Conservation (phyloP, 2,888 invertebrate genomes). For the Romanomermis culicivorax region DNA sequence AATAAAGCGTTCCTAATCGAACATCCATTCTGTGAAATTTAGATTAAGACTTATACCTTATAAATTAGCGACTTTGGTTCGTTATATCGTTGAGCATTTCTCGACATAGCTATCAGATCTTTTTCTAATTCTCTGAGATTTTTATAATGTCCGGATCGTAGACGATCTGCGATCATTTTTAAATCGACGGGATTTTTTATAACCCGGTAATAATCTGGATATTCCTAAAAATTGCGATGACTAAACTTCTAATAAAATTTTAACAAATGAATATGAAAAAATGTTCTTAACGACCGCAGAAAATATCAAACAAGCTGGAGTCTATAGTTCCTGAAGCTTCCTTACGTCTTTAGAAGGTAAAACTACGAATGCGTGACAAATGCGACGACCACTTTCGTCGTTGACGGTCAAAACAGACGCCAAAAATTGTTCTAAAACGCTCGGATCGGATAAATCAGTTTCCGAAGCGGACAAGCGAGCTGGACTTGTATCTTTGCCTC, state of each 20-base stretch:
- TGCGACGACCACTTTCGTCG: conserved; percentile 51
- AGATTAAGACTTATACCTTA: conserved; percentile 35
- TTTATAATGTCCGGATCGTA: conserved; percentile 45
- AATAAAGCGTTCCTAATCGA: no score
- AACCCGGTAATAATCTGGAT: conserved; percentile 82
- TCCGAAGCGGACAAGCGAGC: conserved; percentile 11
- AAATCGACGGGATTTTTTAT: conserved; percentile 84
- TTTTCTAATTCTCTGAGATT: conserved; percentile 60
- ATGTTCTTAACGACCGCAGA: background rate
- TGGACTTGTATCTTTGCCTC: conserved; percentile 9
- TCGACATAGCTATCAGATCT: conserved; percentile 68
- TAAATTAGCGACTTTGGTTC: conserved; percentile 89
- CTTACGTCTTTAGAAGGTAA: conserved; percentile 61
- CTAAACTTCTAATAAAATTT: background rate
- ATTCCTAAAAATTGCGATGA: conserved; percentile 37
- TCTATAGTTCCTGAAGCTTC: background rate
- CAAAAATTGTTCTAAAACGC: conserved; percentile 65
- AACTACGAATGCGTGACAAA: conserved; percentile 68
- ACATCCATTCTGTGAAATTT: no score
- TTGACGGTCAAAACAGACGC: conserved; percentile 65
- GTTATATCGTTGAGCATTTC: conserved; percentile 84
- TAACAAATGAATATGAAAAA: conserved; percentile 1
- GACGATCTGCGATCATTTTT: conserved; percentile 69
- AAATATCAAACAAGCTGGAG: background rate
- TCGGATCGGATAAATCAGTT: conserved; percentile 42